Base-by-base conservation (phyloP, 2,888 invertebrate genomes). In the Sisyra terminalis region DNA sequence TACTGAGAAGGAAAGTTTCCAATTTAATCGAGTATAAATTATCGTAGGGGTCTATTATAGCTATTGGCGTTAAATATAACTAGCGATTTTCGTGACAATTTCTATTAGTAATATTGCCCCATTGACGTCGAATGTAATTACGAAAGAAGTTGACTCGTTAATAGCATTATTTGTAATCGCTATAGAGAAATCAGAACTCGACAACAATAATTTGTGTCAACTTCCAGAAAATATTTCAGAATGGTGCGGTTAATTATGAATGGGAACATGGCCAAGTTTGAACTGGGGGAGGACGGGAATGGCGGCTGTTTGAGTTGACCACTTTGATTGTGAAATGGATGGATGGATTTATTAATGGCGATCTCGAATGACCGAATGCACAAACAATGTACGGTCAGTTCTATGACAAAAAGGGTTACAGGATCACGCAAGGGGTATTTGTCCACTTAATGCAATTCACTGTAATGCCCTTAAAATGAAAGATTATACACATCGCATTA, bases 371-470 rank as follows among this genome's bases (percentile, higher is more conserved):
- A 24, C 24, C 24, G 24, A 24, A 24, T 24, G 24, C 24, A 24
- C 24, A 24, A 24, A 24, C 24, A 24, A 24, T 24, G 24, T 24
- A 38, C 17, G 15, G 15, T 34, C 16, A 38, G 18, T 17, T 18
- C 4, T 15, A 18, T 17, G 15, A 38, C 38, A 38, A 11, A 38
- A 40, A 40, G 40, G 40, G 40, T 40, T 42, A 42, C 29, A 16
- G 11, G 34, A 42, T 34, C 42, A 42, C 42, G 42, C 42, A 42
- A 42, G 42, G 42, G 42, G 42, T 42, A 35, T 32, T 34, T 42
- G 42, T 35, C 42, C 42, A 34, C 18, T 42, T 42, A 42, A 42
- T 42, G 42, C 42, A 42, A 35, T 40, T 40, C 40, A 13, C n/a
- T 24, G 7, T 24, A 24, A 24, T 24, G 24, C 24, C 24, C 24